Base-by-base conservation (phyloP, 1,140 invertebrate species). In the Aphelinus certus region DNA sequence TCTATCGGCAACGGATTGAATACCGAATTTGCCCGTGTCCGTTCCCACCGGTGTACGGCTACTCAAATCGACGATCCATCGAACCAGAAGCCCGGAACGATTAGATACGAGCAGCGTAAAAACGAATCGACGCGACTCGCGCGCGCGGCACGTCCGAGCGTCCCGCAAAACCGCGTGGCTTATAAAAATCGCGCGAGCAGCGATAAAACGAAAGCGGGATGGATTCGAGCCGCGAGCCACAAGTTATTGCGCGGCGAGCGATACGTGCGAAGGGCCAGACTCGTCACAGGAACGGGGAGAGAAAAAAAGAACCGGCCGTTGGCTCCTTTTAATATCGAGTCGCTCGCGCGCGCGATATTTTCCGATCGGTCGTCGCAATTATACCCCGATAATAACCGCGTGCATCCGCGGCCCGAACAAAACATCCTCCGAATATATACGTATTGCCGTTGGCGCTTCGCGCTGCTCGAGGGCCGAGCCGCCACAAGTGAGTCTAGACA, bases 281-380 rank as follows among this genome's bases (percentile, higher is more conserved):
- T 48, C 43, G 67, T 3, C 9, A 56, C 6, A 45, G 43, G 7
- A 26, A 7, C 45, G 45, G 10, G 55, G 10, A 9, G 4, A 7
- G 56, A 64, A 63, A 71, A 72, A 56, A 9, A 46, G 53, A 46
- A 55, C 26, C n/a, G 63, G 46, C 7, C 45, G 7, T 10, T 2
- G 42, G 10, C 57, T 73, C 48, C 48, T 66, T 67, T 61, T 60
- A 73, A 67, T 67, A 67, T 67, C 64, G 56, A 55, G 6, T 65
- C 63, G 26, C 26, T 26, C 26, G 26, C 26, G 62, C 26, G 26
- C 26, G 62, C 55, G 66, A 71, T 71, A 71, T 71, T 71, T 4
- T 49, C 61, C 56, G 55, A 53, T 53, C 26, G 26, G 26, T 26
- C 26, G 26, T 26, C 26, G 26, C 26, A 26, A 26, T 26, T 26